Conservation (phyloP, 2,113 vertebrate species). For the Shinisaurus crocodilurus region DNA sequence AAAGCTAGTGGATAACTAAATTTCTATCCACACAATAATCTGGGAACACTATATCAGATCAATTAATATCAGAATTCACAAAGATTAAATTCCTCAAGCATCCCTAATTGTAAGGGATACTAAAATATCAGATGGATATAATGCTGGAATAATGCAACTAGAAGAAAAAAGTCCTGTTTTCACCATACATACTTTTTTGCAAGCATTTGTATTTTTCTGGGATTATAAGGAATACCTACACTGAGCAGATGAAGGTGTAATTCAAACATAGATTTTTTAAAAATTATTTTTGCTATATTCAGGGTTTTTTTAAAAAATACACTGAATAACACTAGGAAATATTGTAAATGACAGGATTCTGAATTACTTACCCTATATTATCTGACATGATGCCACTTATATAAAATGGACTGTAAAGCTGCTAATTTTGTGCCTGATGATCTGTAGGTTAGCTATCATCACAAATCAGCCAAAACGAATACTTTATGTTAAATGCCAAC, state of each 20-base stretch:
- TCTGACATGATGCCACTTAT: neutral
- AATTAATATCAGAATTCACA: too few species aligned
- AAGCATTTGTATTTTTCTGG: constrained; percentile 58
- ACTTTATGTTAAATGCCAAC: neutral
- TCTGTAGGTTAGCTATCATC: neutral
- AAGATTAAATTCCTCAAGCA: too few species aligned
- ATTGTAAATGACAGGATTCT: neutral
- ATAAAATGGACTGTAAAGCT: neutral
- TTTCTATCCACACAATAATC: too few species aligned
- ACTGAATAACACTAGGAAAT: neutral
- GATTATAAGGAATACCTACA: constrained; percentile 60
- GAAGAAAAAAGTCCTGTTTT: constrained; percentile 73
- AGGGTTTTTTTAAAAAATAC: neutral
- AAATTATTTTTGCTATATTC: neutral
- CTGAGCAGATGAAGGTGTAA: constrained; percentile 54
- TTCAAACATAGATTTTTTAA: constrained; percentile 16
- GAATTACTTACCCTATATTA: neutral
- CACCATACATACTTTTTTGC: constrained; percentile 74
- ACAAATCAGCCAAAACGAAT: neutral
- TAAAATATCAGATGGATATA: too few species aligned
- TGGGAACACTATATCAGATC: too few species aligned
- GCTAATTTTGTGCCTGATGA: neutral
- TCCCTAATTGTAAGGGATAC: too few species aligned
- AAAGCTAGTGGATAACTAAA: too few species aligned
- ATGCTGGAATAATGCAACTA: constrained; percentile 35